Base-by-base conservation (phyloP, 2,797 vertebrate species). In the Bryconaethiops microstoma region DNA sequence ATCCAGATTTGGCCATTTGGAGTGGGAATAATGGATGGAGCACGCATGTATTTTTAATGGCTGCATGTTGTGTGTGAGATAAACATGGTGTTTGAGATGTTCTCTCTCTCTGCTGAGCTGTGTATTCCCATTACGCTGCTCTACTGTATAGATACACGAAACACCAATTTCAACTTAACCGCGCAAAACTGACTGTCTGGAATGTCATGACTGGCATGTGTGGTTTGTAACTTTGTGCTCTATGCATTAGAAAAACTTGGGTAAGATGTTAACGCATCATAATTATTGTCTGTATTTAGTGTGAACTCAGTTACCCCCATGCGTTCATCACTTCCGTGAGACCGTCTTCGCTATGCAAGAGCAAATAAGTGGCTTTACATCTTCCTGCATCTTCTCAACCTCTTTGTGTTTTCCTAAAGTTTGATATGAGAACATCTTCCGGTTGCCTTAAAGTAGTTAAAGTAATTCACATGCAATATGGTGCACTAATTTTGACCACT, bases 1-100 rank as follows among this genome's bases (percentile, higher is more conserved):
- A 92, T 94, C 92, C 88, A 91, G 92, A 93, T 93, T 94, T 94
- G 93, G 91, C 94, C 93, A 93, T 94, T 95, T 94, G 92, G 94
- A 95, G 92, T 75, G 92, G 93, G 93, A 95, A 94, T 95, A 95
- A 95, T 95, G 92, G 94, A 95, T 95, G 92, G 91, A 88, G 88
- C 75, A 72, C 89, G 93, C 92, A 94, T 95, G 87, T 90, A 94
- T 94, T 93, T 95, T 95, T 95, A 94, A 95, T 94, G 84, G 91
- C 91, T 88, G 88, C 91, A 93, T 95, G 94, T 94, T 94, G 92
- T 92, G 94, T 93, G 91, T 93, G 92, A 93, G 92, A 92, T 94
- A 95, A 94, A 95, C 94, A 95, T 92, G 92, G 88, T 93, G 93
- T 94, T 94, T 92, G 91, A 93, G 92, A 92, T 94, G 93, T 94